These are phyloP conservation scores for Hanleya hanleyi DNA, from an alignment of 2,888 invertebrate species.

Conservation along the genomic window DNA sequence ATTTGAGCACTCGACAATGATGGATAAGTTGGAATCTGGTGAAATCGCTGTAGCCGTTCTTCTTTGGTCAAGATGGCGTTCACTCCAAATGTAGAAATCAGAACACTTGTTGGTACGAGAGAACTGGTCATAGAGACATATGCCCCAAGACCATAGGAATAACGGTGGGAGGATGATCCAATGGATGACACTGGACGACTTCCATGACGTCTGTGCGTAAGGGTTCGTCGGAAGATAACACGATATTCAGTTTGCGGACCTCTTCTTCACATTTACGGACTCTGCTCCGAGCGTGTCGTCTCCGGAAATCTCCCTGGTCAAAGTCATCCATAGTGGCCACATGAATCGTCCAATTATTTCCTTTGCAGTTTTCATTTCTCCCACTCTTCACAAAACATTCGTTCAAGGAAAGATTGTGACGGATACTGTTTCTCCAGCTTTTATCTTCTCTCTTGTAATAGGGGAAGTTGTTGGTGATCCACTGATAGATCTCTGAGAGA, in stretches of 20 bases:
- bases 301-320: slow-evolving; percentile 38
- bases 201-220: background rate
- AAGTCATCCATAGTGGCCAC: slow-evolving; percentile 39
- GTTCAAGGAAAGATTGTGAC: slow-evolving; percentile 44
- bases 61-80: background rate
- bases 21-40: background rate
- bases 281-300: slow-evolving; percentile 26
- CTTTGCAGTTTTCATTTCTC: slow-evolving; percentile 34
- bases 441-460: slow-evolving; percentile 30
- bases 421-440: slow-evolving; percentile 41
- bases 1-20: too few relatives aligned
- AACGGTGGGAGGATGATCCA: background rate
- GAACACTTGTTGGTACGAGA: background rate
- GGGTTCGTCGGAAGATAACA: background rate
- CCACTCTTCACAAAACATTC: slow-evolving; percentile 43
- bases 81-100: background rate
- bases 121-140: background rate
- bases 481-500: slow-evolving; percentile 36
- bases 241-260: background rate
- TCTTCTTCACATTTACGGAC: slow-evolving; percentile 6
- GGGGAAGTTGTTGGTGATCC: slow-evolving; percentile 34
- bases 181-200: background rate
- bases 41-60: background rate
- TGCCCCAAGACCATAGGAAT: background rate
- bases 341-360: slow-evolving; percentile 42